Evolutionary conservation across 1,140 invertebrate genomes (phyloP), one percentile per base, ranked within the genome.

Genomic region (Lerema accius): DNA sequence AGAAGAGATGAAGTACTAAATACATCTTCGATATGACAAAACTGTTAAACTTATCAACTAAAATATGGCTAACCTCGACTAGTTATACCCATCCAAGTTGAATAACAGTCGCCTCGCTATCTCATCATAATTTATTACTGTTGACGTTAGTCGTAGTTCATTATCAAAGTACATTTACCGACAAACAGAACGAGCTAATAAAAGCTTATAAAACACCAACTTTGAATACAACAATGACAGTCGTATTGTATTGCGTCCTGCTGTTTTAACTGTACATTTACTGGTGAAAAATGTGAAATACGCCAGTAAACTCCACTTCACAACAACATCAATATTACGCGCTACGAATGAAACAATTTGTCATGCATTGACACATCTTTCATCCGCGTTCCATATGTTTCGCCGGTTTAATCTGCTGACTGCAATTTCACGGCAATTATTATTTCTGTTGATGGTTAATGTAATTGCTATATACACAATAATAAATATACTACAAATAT

Each of bases 301-400:
- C 26, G 39, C 39, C 40, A 56, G 26, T 39, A 56, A 15, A 42
- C 37, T 42, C 13, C 16, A 9, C 10, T 9, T 9, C 11, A 56
- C 37, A 56, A 53, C 50, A 53, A 43, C 51, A 56, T 56, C 23
- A 56, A 56, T 56, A 56, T 43, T 56, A 17, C 39, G 40, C 17
- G 9, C 42, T 43, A 3, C 39, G 39, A 56, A 56, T 56, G 51
- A 56, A 56, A 56, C 51, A 56, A 42, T 56, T 56, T 56, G 26
- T 56, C 51, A 43, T 56, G 39, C 51, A 43, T 43, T 43, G 51
- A 56, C 51, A 56, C 23, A 43, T 56, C 39, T 56, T 56, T 5
- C 51, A 56, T 43, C 13, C 39, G 26, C 19, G 39, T 43, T 13
- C 11, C 19, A 43, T 56, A 56, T 43, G 19, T 43, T 56, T 16